These are phyloP conservation scores for Megaleporinus macrocephalus DNA, from an alignment of 2,113 vertebrate genomes.

Conservation along the genomic window DNA sequence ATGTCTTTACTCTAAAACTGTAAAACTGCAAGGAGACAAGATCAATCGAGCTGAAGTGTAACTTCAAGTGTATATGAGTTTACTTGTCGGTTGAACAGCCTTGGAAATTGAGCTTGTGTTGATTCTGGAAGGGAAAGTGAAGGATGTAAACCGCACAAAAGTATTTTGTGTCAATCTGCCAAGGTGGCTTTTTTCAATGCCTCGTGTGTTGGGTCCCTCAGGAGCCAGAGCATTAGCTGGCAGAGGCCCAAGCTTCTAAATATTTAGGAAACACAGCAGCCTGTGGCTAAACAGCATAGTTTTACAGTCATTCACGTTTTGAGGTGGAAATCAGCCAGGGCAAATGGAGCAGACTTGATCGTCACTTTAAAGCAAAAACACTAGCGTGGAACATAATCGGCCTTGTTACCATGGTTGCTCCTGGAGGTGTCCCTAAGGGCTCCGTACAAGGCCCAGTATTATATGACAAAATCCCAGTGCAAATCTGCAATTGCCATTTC, in stretches of 20 bases:
- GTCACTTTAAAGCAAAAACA: background rate
- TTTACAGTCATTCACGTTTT: slow-evolving; percentile 38
- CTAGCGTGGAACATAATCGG: background rate
- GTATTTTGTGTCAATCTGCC: slow-evolving; percentile 35
- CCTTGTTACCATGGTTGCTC: background rate
- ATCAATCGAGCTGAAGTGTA: slow-evolving; percentile 67
- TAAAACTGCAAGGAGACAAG: slow-evolving; percentile 56
- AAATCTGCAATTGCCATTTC: background rate
- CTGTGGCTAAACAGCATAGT: slow-evolving; percentile 45
- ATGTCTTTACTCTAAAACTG: slow-evolving; percentile 52
- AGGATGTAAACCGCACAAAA: slow-evolving; percentile 29
- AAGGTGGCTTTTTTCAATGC: slow-evolving; percentile 67
- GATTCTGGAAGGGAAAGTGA: slow-evolving; percentile 66
- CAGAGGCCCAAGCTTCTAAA: slow-evolving; percentile 60
- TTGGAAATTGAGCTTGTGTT: slow-evolving; percentile 68
- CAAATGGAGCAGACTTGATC: slow-evolving; percentile 3
- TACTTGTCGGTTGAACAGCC: slow-evolving; percentile 69
- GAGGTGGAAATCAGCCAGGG: slow-evolving; percentile 20
- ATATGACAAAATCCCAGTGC: background rate
- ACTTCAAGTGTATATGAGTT: slow-evolving; percentile 69
- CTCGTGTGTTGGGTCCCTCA: slow-evolving; percentile 61
- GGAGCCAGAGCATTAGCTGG: slow-evolving; percentile 69
- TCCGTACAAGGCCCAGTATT: background rate
- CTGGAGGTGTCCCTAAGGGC: background rate
- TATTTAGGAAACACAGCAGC: slow-evolving; percentile 42